Evolutionary conservation across 1,140 invertebrate species (phyloP), one percentile per base, ranked within the genome.

Genomic region (Calycopis cecrops): DNA sequence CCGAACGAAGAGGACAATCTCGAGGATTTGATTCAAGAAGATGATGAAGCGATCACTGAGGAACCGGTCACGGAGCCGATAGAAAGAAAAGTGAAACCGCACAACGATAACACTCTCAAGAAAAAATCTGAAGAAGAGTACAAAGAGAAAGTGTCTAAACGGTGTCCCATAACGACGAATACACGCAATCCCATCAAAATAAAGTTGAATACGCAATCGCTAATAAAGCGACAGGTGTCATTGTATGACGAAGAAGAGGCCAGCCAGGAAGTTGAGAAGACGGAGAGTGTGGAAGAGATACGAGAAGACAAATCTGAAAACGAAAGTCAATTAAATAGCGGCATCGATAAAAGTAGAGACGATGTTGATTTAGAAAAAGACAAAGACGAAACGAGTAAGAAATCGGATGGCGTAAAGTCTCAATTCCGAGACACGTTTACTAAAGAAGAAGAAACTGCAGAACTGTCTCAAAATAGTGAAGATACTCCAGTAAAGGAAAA

Each of bases 151-250:
- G 69, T 84, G 3, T 83, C 81, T 0, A 82, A 83, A 34, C 55
- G 81, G 35, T 87, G 84, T 59, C 84, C 82, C 0, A 84, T 87
- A 37, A 86, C 81, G 1, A 76, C 75, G 1, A 78, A 76, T 42
- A 77, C 81, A 4, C 65, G 84, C 4, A 82, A 81, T 52, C 85
- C 85, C n/a, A 88, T 87, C 14, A 87, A 85, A 58, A 87, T 88
- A 12, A 87, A 87, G 70, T 65, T 87, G 0, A 76, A 87, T 38
- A 78, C 79, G 0, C 71, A 75, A 4, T 79, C 79, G 1, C 51
- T 79, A n/a, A 83, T 85, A 33, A 85, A 83, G 52, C 71, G 79
- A 28, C 69, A 67, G 9, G 62, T 85, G 10, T 65, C 62, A 16
- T 65, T 88, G 52, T 87, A 87, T 51, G 83, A 88, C 35, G 84